phyloP scores from a whole-genome alignment of 1,140 invertebrate genomes.

The Euschistus heros region DNA sequence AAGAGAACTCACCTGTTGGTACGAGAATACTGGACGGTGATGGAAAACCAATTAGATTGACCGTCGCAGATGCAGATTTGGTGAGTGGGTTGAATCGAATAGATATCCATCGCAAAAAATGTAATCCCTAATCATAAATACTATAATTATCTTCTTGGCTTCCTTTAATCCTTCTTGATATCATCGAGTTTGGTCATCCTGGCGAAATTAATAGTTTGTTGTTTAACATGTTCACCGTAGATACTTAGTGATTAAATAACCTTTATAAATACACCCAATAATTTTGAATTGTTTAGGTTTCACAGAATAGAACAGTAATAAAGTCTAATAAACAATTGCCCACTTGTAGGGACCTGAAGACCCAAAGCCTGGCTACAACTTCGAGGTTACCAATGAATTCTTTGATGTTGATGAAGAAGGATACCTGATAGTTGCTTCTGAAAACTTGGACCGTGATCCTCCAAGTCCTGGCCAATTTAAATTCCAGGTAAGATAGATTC shows the following conservation, averaged over 20 bases:
- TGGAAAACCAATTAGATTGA: slow-evolving; percentile 55
- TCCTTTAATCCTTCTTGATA: too few species aligned
- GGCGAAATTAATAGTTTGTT: too few species aligned
- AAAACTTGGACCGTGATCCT: slow-evolving; percentile 74
- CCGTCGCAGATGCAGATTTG: slow-evolving; percentile 70
- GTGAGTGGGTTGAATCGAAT: slow-evolving; percentile 36
- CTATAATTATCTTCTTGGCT: too few species aligned
- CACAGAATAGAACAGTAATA: too few species aligned
- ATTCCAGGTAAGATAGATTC: slow-evolving; percentile 60
- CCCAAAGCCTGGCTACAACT: slow-evolving; percentile 62
- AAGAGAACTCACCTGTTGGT: slow-evolving; percentile 75
- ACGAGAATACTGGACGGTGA: slow-evolving; percentile 61
- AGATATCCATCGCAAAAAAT: too few species aligned
- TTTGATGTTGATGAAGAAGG: slow-evolving; percentile 68
- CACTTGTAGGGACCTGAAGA: slow-evolving; percentile 47
- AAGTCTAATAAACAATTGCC: too few species aligned
- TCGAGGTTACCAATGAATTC: slow-evolving; percentile 72
- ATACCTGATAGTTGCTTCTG: slow-evolving; percentile 64
- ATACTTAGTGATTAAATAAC: too few species aligned
- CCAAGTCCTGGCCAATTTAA: slow-evolving; percentile 72
- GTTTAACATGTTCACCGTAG: too few species aligned
- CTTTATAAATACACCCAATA: too few species aligned
- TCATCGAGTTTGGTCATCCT: too few species aligned
- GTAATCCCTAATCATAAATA: too few species aligned
- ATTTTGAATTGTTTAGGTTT: too few species aligned